These are phyloP conservation scores for Charina bottae DNA, from an alignment of 2,113 vertebrate species.

Conservation along the genomic window DNA sequence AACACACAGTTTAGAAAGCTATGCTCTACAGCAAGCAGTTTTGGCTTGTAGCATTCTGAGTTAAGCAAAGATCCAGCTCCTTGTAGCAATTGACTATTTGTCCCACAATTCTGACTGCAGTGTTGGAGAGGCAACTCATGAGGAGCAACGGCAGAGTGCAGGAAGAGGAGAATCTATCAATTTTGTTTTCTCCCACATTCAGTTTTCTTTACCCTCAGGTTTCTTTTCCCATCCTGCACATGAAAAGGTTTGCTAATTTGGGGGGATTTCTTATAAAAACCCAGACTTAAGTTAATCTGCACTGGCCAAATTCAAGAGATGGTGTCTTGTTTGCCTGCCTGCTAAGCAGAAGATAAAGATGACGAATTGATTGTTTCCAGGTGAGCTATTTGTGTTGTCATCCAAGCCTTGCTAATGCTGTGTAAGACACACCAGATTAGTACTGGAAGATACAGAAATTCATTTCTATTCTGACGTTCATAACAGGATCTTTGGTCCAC, in stretches of 20 bases:
- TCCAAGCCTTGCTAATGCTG: neutral
- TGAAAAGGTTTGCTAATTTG: neutral
- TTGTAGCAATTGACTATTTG: neutral
- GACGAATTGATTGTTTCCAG: neutral
- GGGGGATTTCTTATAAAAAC: neutral
- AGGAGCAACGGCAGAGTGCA: neutral
- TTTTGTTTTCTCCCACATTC: neutral
- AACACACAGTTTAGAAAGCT: too few species aligned
- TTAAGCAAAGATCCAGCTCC: neutral
- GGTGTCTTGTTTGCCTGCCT: neutral
- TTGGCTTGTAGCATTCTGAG: neutral
- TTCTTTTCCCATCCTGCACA: neutral
- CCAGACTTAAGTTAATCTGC: neutral
- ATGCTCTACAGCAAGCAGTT: neutral
- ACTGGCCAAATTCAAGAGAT: neutral
- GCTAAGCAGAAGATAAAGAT: neutral
- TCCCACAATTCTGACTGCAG: neutral
- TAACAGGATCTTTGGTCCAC: neutral
- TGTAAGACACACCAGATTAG: neutral
- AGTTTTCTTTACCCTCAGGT: neutral
- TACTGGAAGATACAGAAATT: neutral
- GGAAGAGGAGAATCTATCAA: neutral
- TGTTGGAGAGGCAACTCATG: neutral
- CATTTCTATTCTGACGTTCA: neutral
- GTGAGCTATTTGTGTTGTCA: neutral